Evolutionary conservation across 2,888 invertebrate species (phyloP).

Genomic region (Norana najaformis): DNA sequence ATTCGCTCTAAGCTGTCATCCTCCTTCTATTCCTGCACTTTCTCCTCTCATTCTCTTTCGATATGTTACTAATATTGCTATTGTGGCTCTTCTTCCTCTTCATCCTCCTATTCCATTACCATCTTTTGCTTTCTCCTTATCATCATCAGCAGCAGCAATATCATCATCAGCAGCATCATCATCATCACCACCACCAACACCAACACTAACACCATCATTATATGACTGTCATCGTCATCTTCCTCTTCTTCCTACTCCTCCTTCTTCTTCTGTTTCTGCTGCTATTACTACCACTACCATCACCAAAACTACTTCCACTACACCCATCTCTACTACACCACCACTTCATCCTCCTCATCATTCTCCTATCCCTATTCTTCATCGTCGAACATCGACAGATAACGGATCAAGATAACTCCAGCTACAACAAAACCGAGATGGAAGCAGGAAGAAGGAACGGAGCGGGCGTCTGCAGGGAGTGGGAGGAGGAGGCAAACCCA

Average conservation of each 20-base stretch:
- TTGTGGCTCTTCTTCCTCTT: not conserved
- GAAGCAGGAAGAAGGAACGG: not conserved
- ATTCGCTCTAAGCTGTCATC: not conserved
- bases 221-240: not conserved
- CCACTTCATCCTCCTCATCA: not conserved
- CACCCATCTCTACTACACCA: not conserved
- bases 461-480: not conserved
- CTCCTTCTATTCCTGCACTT: not conserved
- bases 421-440: not conserved
- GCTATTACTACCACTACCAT: no score
- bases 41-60: not conserved
- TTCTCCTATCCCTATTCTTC: not conserved
- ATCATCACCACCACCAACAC: no score
- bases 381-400: not conserved
- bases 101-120: not conserved
- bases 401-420: not conserved
- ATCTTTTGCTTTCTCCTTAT: no score
- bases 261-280: not conserved
- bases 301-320: not conserved
- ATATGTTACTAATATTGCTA: no score
- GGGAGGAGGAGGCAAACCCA: not conserved
- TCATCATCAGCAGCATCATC: no score
- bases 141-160: no score
- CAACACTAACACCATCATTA: no score
- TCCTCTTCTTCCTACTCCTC: not conserved